These are phyloP conservation scores for Pycnonotus jocosus DNA, from an alignment of 2,113 vertebrate species.

Conservation along the genomic window DNA sequence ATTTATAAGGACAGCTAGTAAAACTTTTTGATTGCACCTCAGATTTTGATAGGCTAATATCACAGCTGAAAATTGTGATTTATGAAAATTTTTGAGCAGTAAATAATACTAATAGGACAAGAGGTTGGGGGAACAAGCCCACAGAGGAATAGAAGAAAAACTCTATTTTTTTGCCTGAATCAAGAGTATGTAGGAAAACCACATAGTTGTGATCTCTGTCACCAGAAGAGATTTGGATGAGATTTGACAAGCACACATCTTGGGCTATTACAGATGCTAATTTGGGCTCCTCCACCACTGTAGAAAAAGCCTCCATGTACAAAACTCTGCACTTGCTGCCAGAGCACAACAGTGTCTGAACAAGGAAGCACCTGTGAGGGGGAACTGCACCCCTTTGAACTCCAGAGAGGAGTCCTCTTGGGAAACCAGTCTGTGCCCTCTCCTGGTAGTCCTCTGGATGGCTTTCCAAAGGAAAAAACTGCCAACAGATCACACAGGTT, in stretches of 20 bases:
- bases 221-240: neutral
- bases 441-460: neutral
- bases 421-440: neutral
- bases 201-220: neutral
- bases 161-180: neutral
- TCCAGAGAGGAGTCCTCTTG: neutral
- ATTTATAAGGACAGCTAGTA: neutral
- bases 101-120: neutral
- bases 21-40: neutral
- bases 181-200: neutral
- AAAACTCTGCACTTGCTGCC: neutral
- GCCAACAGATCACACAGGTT: neutral
- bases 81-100: neutral
- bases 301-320: neutral
- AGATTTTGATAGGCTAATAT: neutral
- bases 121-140: neutral
- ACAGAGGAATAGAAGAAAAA: neutral
- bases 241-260: neutral
- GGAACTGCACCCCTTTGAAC: fast-evolving
- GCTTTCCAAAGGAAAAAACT: neutral
- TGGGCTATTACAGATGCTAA: neutral
- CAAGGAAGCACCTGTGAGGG: neutral
- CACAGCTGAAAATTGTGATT: neutral
- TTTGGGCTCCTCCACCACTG: neutral
- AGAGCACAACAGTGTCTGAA: fast-evolving